These are phyloP conservation scores for Macrostomum lignano DNA, from an alignment of 1,140 invertebrate genomes.

Conservation along the genomic window DNA sequence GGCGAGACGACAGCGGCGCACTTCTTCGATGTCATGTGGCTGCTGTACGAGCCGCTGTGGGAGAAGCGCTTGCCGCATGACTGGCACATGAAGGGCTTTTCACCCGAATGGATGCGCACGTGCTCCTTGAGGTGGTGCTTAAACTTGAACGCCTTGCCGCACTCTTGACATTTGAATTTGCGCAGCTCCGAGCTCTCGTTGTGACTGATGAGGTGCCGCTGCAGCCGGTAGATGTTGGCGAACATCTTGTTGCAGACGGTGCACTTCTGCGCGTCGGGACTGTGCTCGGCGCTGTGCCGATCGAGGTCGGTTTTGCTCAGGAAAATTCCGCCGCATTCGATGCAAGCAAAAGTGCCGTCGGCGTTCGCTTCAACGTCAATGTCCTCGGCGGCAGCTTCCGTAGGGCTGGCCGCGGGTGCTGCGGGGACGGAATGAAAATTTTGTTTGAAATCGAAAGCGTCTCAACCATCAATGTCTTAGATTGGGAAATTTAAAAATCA, in stretches of 20 bases:
- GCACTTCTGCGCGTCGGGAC: slow-evolving; percentile 46
- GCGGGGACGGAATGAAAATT: no score
- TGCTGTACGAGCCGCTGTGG: slow-evolving; percentile 92
- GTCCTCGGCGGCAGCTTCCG: no score
- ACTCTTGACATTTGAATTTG: slow-evolving; percentile 90
- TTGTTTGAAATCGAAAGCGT: no score
- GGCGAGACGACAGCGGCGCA: slow-evolving; percentile 31
- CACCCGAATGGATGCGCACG: slow-evolving; percentile 63
- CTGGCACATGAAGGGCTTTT: slow-evolving; percentile 83
- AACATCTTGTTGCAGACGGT: slow-evolving; percentile 83
- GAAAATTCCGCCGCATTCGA: no score
- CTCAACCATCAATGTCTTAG: no score
- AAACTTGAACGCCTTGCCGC: slow-evolving; percentile 96
- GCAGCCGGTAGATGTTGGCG: slow-evolving; percentile 72
- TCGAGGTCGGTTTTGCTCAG: no score
- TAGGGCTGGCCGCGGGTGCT: no score
- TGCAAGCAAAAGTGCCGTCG: no score
- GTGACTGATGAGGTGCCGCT: slow-evolving; percentile 85
- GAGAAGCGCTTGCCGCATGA: slow-evolving; percentile 94
- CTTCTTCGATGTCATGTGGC: slow-evolving; percentile 97
- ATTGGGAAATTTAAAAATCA: no score
- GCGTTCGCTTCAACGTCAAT: no score
- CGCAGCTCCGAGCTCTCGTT: slow-evolving; percentile 67
- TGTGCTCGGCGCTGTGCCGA: no score
- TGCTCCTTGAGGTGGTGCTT: slow-evolving; percentile 88